Evolutionary conservation across 2,888 invertebrate genomes (phyloP), one percentile per base, ranked within the genome.

Genomic region (Drosophila leonis): DNA sequence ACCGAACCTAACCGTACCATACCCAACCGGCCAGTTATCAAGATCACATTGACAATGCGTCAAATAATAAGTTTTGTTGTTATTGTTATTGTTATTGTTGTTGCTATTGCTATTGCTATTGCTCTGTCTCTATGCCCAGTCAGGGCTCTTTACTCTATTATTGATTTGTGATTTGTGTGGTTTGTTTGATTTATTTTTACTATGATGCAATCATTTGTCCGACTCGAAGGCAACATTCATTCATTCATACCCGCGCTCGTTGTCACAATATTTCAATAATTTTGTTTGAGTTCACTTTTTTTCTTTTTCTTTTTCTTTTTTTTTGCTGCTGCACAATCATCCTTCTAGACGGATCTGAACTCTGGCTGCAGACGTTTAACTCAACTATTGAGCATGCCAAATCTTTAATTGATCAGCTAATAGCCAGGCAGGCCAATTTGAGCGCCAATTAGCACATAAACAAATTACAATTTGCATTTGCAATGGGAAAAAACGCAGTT

Each of bases 31-130:
- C 63, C 73, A 81, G 83, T 73, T 84, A 86, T 86, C 90, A 90
- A 89, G 85, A 87, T 86, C 90, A 88, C 81, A 76, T 88, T 89
- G 90, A 86, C 85, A 86, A 89, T 86, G 88, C 85, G 88, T 86
- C 85, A 86, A 87, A 89, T 89, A 88, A 88, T 88, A 83, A 86
- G 55, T 67, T 82, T 49, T 49, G 54, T 54, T 65, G 73, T 73
- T 60, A 48, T 57, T 72, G 39, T 51, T 37, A 39, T 57, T 62
- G 51, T 62, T 80, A 73, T 41, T 49, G 48, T 48, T 65, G 44
- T 56, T 64, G 41, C 41, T 70, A 64, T 75, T 62, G 52, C 63
- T 72, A 27, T 52, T 65, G 41, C 29, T 18, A 9, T 61, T 66
- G 61, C 18, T 64, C 31, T 64, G 52, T 70, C 65, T 35, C 41